Evolutionary conservation across 2,888 invertebrate genomes (phyloP).

Genomic region (Oscheius myriophilus): DNA sequence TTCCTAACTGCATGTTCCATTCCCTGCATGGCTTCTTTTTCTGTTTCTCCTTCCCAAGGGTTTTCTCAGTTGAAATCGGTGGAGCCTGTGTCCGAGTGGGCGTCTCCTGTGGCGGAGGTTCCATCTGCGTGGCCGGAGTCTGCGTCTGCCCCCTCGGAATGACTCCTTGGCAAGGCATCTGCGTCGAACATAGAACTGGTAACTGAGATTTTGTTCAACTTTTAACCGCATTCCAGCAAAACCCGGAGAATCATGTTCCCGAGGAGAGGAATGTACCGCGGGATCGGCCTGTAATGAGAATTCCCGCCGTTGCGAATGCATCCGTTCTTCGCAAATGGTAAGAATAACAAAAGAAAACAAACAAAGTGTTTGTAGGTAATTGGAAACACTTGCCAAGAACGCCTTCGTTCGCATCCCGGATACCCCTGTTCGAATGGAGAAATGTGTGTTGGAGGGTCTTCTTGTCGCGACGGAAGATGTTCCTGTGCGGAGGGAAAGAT

Average conservation of each 20-base stretch:
- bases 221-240: slow-evolving; percentile 39
- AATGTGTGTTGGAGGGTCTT: slow-evolving; percentile 53
- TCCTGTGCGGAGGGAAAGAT: slow-evolving; percentile 51
- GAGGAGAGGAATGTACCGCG: slow-evolving; percentile 57
- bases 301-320: slow-evolving; percentile 56
- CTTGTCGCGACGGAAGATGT: slow-evolving; percentile 55
- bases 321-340: slow-evolving; percentile 51
- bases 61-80: slow-evolving; percentile 51
- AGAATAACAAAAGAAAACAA: not conserved
- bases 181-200: slow-evolving; percentile 48
- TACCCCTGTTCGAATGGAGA: slow-evolving; percentile 63
- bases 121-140: slow-evolving; percentile 64
- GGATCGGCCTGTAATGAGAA: slow-evolving; percentile 51
- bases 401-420: slow-evolving; percentile 65
- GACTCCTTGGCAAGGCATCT: slow-evolving; percentile 40
- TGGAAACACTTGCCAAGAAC: slow-evolving; percentile 52
- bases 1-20: slow-evolving; percentile 23
- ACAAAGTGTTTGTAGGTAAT: slow-evolving; percentile 31
- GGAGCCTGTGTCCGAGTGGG: slow-evolving; percentile 58
- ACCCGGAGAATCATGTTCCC: slow-evolving; percentile 61
- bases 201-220: not conserved
- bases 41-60: slow-evolving; percentile 19
- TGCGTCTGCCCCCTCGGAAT: slow-evolving; percentile 63
- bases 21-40: slow-evolving; percentile 10
- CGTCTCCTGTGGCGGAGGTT: slow-evolving; percentile 55